These are phyloP conservation scores for Oryzias sinensis DNA, from an alignment of 2,797 vertebrate species.

Conservation along the genomic window DNA sequence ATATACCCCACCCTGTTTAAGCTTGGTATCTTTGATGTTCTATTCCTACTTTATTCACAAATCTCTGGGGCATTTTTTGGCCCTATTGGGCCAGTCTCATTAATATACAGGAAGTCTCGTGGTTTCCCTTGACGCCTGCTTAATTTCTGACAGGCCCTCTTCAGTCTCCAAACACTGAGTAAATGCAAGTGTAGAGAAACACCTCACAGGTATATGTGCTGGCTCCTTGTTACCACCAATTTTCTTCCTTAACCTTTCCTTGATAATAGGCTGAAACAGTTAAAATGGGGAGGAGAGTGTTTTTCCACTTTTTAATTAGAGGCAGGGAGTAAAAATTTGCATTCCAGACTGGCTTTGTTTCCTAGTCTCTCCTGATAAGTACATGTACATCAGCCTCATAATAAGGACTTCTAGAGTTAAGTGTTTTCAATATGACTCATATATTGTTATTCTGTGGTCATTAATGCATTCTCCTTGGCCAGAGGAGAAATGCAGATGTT, in stretches of 20 bases:
- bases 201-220: conserved; percentile 19
- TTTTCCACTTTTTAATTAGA: conserved; percentile 14
- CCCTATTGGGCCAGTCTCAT: conserved; percentile 44
- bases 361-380: conserved; percentile 12
- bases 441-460: conserved; percentile 39
- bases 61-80: conserved; percentile 47
- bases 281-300: background rate
- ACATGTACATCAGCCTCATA: conserved; percentile 31
- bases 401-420: conserved; percentile 40
- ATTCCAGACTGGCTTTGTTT: background rate
- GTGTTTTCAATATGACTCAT: conserved; percentile 39
- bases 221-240: conserved; percentile 24
- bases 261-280: conserved; percentile 11
- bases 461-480: conserved; percentile 50
- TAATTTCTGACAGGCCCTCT: conserved; percentile 36
- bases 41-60: conserved; percentile 50
- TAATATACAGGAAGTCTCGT: conserved; percentile 48
- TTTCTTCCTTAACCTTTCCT: conserved; percentile 16
- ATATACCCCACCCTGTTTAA: conserved; percentile 39
- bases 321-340: background rate
- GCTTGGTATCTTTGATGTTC: conserved; percentile 54
- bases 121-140: conserved; percentile 17
- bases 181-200: conserved; percentile 29
- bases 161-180: conserved; percentile 17
- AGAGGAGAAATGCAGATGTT: conserved; percentile 50